Evolutionary conservation across 2,113 vertebrate species (phyloP).

Genomic region (Halichoerus grypus): DNA sequence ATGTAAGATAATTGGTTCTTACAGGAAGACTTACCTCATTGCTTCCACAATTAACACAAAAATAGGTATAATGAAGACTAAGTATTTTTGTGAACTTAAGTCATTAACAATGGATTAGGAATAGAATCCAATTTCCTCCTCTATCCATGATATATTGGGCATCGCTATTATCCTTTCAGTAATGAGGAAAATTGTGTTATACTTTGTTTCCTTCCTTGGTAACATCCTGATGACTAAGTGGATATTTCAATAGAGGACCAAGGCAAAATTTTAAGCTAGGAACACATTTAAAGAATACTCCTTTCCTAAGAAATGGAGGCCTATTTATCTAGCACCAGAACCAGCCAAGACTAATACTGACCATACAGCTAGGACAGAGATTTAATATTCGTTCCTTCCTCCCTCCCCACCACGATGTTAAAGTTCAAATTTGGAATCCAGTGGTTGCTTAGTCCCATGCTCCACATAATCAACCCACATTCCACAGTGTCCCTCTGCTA

Average conservation of each 20-base stretch:
- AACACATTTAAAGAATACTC: slow-evolving; percentile 7
- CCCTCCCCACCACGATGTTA: neutral
- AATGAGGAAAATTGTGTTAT: slow-evolving; percentile 72
- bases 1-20: slow-evolving; percentile 79
- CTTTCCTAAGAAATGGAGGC: neutral
- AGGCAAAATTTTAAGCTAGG: slow-evolving; percentile 71
- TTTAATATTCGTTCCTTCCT: neutral
- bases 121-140: slow-evolving; percentile 87
- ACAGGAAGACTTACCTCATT: slow-evolving; percentile 79
- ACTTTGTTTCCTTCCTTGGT: slow-evolving; percentile 73
- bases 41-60: slow-evolving; percentile 83
- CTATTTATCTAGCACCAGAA: neutral
- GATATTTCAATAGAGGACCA: slow-evolving; percentile 56
- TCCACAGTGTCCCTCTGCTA: neutral
- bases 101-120: slow-evolving; percentile 87
- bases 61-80: slow-evolving; percentile 84
- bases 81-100: slow-evolving; percentile 85
- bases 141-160: slow-evolving; percentile 80
- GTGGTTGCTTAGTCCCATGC: neutral
- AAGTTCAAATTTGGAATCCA: neutral
- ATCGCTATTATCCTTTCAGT: slow-evolving; percentile 74
- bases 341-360: slow-evolving; percentile 8
- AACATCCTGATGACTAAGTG: slow-evolving; percentile 63
- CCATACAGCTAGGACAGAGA: neutral
- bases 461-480: neutral